Conservation (phyloP, 2,797 vertebrate genomes). For the Prionace glauca region DNA sequence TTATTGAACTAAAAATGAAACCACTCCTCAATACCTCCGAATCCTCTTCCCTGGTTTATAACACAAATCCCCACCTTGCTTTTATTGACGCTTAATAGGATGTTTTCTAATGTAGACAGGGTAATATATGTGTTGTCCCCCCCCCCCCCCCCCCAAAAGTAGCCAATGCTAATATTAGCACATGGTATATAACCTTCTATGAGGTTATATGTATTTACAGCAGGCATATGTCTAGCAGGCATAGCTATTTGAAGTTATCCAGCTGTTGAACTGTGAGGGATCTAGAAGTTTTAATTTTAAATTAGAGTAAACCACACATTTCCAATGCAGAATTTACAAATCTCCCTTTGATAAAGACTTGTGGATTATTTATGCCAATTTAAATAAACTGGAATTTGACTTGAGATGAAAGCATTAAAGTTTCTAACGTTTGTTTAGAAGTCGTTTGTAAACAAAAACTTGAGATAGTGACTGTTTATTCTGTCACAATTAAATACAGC, state of each 20-base stretch:
- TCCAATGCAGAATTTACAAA: not conserved
- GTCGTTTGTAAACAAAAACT: not conserved
- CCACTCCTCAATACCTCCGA: not conserved
- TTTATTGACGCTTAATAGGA: not conserved
- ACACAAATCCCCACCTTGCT: not conserved
- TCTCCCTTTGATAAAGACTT: not conserved
- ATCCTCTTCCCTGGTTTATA: not conserved
- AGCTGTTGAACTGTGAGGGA: not conserved
- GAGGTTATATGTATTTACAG: conserved; percentile 1
- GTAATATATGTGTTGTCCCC: not conserved
- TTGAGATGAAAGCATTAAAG: not conserved
- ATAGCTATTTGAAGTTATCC: not conserved
- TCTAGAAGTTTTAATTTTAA: not conserved
- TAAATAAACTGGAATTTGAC: not conserved
- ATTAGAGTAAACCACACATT: not conserved
- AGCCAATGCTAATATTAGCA: conserved; percentile 16
- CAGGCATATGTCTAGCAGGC: not conserved
- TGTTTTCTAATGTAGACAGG: not conserved
- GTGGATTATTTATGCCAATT: not conserved
- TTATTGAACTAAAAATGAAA: not conserved
- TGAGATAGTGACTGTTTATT: not conserved
- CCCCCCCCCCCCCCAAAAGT: not conserved
- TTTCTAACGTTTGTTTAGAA: not conserved
- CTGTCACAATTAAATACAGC: not conserved
- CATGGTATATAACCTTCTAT: not conserved